Percentiles rank a stretch among this genome's conserved stretches.
Evolutionary conservation across 2,888 invertebrate species (phyloP).

Genomic region (Scrobipalpa atriplicella): DNA sequence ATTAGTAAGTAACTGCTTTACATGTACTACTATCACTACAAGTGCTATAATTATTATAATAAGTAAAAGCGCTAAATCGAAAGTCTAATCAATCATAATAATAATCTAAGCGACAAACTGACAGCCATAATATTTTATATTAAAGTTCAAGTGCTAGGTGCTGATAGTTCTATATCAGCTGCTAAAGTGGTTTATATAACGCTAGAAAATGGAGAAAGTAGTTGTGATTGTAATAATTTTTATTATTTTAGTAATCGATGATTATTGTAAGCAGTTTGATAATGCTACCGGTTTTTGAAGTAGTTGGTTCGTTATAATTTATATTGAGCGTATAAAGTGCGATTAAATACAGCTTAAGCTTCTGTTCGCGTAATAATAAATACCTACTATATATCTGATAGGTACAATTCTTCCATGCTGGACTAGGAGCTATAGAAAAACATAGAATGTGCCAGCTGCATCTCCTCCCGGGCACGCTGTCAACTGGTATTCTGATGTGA

Average conservation of each 20-base stretch:
- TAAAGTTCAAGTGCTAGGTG: background rate
- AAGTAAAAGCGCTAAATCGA: background rate
- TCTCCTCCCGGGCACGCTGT: no score
- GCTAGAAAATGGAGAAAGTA: conserved; percentile 1
- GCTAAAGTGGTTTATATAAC: background rate
- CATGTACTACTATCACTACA: no score
- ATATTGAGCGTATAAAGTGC: no score
- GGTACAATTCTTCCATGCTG: no score
- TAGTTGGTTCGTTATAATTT: no score
- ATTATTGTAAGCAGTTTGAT: background rate
- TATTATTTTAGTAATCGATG: background rate
- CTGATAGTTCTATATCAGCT: background rate
- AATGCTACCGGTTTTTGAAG: background rate
- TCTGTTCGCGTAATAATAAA: no score
- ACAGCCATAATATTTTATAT: background rate
- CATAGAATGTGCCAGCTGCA: no score
- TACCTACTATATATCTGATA: no score
- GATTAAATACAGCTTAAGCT: no score
- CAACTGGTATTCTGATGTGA: no score
- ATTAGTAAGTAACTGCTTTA: no score
- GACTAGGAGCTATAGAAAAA: no score
- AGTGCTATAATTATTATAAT: background rate
- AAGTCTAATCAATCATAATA: background rate
- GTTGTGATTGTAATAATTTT: background rate
- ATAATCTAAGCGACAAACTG: background rate